These are phyloP conservation scores for Zootoca vivipara DNA, from an alignment of 2,113 vertebrate species.

Conservation along the genomic window DNA sequence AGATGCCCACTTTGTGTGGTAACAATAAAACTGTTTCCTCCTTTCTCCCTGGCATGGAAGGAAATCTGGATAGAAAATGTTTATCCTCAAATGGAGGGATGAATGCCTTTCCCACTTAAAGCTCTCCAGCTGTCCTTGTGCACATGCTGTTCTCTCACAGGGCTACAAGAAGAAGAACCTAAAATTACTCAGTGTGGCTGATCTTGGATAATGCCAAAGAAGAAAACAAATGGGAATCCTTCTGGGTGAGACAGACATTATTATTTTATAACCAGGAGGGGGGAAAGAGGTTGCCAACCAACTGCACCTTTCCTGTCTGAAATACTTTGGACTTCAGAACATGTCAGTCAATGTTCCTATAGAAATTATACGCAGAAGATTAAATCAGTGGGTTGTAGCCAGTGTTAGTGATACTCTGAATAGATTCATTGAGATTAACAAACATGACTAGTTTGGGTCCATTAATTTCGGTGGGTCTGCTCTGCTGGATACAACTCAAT, in stretches of 20 bases:
- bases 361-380: not conserved
- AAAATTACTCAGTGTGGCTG: not conserved
- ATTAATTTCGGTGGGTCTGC: too few relatives aligned
- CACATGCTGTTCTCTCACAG: not conserved
- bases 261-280: not conserved
- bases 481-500: too few relatives aligned
- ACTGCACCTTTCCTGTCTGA: not conserved
- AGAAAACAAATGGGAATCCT: not conserved
- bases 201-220: too few relatives aligned
- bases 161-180: not conserved
- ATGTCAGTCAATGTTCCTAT: not conserved
- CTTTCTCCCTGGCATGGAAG: not conserved
- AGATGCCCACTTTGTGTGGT: not conserved
- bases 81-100: not conserved
- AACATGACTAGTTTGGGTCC: too few relatives aligned
- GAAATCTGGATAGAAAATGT: not conserved
- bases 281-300: not conserved
- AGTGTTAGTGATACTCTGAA: too few relatives aligned
- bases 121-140: not conserved
- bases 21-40: not conserved
- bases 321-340: not conserved
- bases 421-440: too few relatives aligned
- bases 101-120: not conserved
- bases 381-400: too few relatives aligned
- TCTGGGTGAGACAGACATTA: not conserved